Percentiles rank a stretch among this genome's conserved stretches.
Conservation (phyloP, 2,888 invertebrate genomes). For the Rutpela maculata region DNA sequence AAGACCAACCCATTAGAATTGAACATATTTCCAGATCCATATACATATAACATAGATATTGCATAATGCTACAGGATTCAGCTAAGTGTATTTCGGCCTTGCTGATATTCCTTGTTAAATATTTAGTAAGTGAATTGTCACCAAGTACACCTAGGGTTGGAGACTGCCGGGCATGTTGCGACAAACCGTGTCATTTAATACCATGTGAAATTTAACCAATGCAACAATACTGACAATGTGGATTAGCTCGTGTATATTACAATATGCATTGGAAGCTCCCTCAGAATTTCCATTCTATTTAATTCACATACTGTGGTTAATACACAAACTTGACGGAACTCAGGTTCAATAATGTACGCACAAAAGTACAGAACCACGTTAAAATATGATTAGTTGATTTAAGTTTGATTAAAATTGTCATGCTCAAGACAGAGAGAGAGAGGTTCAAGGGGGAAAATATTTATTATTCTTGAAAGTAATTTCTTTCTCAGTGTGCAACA, state of each 20-base stretch:
- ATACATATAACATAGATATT: slow-evolving; percentile 23
- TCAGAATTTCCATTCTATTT: slow-evolving; percentile 5
- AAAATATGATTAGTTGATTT: too few species aligned
- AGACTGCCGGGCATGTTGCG: neutral
- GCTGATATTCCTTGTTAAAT: slow-evolving; percentile 14
- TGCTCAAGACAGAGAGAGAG: too few species aligned
- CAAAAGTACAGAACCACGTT: neutral
- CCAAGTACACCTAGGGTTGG: neutral
- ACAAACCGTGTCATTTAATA: neutral
- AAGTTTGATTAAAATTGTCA: too few species aligned
- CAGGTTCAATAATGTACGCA: neutral
- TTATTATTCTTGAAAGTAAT: too few species aligned
- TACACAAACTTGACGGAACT: neutral
- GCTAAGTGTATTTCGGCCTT: neutral
- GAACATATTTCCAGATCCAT: slow-evolving; percentile 15
- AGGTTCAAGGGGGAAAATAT: too few species aligned
- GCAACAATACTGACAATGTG: neutral
- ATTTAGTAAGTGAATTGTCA: slow-evolving; percentile 16
- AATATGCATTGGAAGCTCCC: neutral
- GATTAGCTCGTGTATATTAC: neutral
- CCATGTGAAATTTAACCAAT: slow-evolving; percentile 5
- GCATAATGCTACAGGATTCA: neutral
- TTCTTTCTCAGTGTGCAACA: too few species aligned
- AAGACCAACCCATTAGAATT: slow-evolving; percentile 5
- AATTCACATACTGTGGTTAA: neutral